Evolutionary conservation across 2,113 vertebrate species (phyloP), one percentile per base, ranked within the genome.

Genomic region (Scytalopus superciliaris): DNA sequence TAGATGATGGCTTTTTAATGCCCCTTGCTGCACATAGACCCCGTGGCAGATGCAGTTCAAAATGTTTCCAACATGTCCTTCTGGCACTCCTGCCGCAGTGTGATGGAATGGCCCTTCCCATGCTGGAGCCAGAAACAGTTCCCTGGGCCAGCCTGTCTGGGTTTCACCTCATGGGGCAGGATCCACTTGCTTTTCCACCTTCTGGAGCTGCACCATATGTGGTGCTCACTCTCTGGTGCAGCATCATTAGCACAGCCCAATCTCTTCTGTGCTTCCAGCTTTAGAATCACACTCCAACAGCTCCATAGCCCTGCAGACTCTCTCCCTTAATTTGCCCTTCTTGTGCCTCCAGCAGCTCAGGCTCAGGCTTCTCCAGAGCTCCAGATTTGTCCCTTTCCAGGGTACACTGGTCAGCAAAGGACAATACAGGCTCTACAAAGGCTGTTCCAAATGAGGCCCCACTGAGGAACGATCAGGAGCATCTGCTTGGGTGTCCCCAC

Each of bases 1-100:
- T 24, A 30, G 18, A 16, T 35, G 37, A 82, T 37, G 60, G 84
- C 39, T 93, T 78, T 85, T 88, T 80, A 92, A 85, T 73, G 88
- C 55, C 68, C 67, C 69, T 64, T 55, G 45, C 63, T 88, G 79
- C 83, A 59, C 73, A 12, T 2, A 77, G 55, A 6, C 52, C 59
- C 52, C 3, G 0, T 23, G 79, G 68, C 59, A 84, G 83, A 39
- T n/a, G 85, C 55, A 17, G n/a, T 21, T 73, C n/a, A 4, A 69
- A 69, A 49, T 3, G 3, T 55, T 62, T 28, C 25, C 53, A 60
- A 30, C 45, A 30, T 27, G 49, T 25, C 64, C 60, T 1, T 0
- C 3, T 3, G 49, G 68, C 5, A 3, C 81, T 31, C 52, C 77
- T 37, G 73, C 56, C 3, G 2, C 1, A 9, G 24, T 30, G 74